phyloP scores from a whole-genome alignment of 1,140 invertebrate genomes.

The Carposina sasakii region DNA sequence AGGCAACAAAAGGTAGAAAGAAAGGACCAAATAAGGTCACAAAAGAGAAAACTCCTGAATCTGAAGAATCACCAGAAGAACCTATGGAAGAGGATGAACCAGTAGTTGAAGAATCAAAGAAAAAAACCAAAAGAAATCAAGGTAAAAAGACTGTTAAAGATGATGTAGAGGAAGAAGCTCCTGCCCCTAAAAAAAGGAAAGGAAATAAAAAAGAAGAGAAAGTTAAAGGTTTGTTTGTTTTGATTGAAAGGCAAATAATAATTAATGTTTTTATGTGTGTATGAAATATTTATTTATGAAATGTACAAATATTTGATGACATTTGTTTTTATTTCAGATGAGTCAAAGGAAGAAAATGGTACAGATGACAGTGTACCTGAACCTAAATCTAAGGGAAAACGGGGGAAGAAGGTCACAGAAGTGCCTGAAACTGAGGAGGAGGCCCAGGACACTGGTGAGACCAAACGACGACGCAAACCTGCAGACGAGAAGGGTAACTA shows the following conservation, averaged over 20 bases:
- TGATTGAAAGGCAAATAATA: too few species aligned
- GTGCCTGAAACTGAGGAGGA: constrained; percentile 37
- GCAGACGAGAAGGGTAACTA: constrained; percentile 64
- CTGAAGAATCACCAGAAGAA: constrained; percentile 21
- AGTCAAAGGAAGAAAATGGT: constrained; percentile 40
- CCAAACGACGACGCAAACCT: constrained; percentile 53
- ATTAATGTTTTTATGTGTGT: too few species aligned
- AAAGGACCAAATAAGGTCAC: constrained; percentile 35
- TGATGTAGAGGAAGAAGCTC: constrained; percentile 34
- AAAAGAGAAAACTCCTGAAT: constrained; percentile 36
- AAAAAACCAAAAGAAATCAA: constrained; percentile 34
- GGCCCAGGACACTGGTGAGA: constrained; percentile 44
- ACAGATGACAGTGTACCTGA: constrained; percentile 25
- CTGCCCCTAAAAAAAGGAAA: constrained; percentile 37
- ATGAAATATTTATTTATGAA: constrained; percentile 10
- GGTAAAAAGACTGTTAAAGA: constrained; percentile 26
- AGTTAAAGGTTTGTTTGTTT: constrained; percentile 34
- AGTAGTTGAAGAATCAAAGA: constrained; percentile 26
- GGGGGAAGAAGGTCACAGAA: constrained; percentile 45
- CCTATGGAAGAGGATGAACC: constrained; percentile 12
- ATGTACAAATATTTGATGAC: too few species aligned
- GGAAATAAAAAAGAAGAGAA: constrained; percentile 45
- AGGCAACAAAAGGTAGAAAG: constrained; percentile 43
- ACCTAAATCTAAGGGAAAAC: constrained; percentile 34
- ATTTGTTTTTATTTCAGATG: constrained; percentile 30